Base-by-base conservation (phyloP, 2,797 vertebrate species). In the Macroramphosus scolopax region DNA sequence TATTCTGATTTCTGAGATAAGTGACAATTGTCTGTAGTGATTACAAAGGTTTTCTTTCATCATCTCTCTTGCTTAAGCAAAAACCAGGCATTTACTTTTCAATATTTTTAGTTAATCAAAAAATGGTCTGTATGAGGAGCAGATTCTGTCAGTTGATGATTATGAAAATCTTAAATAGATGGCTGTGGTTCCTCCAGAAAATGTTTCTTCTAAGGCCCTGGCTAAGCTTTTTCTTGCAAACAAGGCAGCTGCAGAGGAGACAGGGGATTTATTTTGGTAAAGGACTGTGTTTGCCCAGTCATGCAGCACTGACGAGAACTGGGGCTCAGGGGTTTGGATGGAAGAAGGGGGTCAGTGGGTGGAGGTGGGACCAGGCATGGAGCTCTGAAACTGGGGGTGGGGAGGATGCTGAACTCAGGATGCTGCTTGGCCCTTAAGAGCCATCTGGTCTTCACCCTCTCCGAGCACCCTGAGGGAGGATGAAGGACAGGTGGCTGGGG, bases 401-500 rank as follows among this genome's bases (percentile, higher is more conserved):
- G 80, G 72, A 63, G 60, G 75, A 76, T 68, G 71, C 58, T 72
- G 46, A 58, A 40, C 45, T 61, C 53, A 50, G 80, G 78, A 78
- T 77, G 64, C 77, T 70, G 79, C 48, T 65, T 53, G 85, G 78
- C 37, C 78, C 75, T 76, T 68, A 53, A 71, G 72, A 77, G 77
- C 89, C 89, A 91, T 91, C 88, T 91, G 89, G 86, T 75, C 75
- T 30, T 58, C 77, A 67, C 72, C 71, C 65, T 69, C 53, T 77
- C 62, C 67, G 59, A 5, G 39, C 40, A 25, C 66, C 65, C 73
- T 65, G 63, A 74, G 79, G 80, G 81, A 82, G 72, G 75, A 42
- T 61, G 72, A 77, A 81, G 82, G 85, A 83, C 88, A 89, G 87
- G 88, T 89, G 89, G 89, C 73, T 50, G 52, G 43, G 66, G 75